A percentile compares a stretch with the other conserved stretches of the same genome.
phyloP scores from a whole-genome alignment of 92 coral and sea anemone species.

The Umimayanthus chanpuru region DNA sequence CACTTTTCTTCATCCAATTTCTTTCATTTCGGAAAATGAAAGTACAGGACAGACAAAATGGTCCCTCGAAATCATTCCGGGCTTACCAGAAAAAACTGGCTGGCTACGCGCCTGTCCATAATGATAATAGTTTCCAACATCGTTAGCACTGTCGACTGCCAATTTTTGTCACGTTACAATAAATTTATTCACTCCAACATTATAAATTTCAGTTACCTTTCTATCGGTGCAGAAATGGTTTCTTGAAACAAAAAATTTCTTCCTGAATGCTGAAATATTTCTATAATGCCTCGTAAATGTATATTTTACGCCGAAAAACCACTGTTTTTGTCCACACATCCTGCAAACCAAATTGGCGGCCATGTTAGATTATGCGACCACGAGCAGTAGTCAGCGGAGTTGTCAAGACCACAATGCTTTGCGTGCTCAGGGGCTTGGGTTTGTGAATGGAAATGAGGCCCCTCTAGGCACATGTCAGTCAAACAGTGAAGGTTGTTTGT shows the following conservation, averaged over 20 bases:
- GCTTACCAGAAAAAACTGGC: too few relatives aligned
- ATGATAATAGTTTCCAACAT: too few relatives aligned
- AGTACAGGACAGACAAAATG: too few relatives aligned
- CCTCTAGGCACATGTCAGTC: constrained; percentile 28
- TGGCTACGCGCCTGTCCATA: too few relatives aligned
- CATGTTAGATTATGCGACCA: constrained; percentile 36
- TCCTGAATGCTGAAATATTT: background rate
- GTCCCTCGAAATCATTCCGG: too few relatives aligned
- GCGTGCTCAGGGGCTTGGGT: constrained; percentile 23
- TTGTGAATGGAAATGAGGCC: constrained; percentile 41
- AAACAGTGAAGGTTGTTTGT: background rate
- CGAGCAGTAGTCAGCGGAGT: constrained; percentile 16
- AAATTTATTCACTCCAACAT: too few relatives aligned
- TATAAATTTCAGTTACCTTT: constrained; percentile 1
- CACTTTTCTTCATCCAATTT: too few relatives aligned
- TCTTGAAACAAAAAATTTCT: background rate
- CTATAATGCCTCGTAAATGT: background rate
- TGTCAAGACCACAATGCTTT: constrained; percentile 17
- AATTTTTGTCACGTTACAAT: too few relatives aligned
- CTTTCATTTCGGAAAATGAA: too few relatives aligned
- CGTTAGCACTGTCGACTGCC: too few relatives aligned
- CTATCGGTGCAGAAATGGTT: background rate
- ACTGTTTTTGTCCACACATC: constrained; percentile 20
- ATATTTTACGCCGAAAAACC: background rate
- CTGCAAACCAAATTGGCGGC: constrained; percentile 15